A percentile compares a stretch with the other conserved stretches of the same genome.
These are phyloP conservation scores for Calephelis virginiensis DNA, from an alignment of 1,140 invertebrate species.

Conservation along the genomic window DNA sequence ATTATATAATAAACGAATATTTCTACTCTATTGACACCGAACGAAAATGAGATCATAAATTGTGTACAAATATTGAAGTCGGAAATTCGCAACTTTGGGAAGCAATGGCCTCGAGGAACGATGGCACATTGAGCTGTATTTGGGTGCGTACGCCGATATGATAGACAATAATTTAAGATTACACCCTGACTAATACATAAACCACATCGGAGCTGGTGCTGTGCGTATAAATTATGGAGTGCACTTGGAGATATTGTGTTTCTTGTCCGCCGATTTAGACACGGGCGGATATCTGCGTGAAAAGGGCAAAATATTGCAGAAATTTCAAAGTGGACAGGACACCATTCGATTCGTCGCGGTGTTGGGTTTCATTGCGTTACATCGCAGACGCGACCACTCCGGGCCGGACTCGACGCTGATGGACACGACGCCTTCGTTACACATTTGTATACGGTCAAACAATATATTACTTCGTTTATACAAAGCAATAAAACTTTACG, in stretches of 20 bases:
- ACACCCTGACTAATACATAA: slow-evolving; percentile 54
- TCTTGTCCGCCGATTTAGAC: slow-evolving; percentile 71
- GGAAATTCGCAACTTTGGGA: neutral
- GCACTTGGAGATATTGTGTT: slow-evolving; percentile 72
- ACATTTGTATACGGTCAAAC: slow-evolving; percentile 3
- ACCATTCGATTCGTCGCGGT: slow-evolving; percentile 74
- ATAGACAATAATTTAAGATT: slow-evolving; percentile 49
- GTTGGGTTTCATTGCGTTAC: slow-evolving; percentile 74
- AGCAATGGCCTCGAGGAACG: neutral
- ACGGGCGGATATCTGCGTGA: slow-evolving; percentile 67
- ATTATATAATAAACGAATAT: no score
- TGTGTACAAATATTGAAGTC: no score
- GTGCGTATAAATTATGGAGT: slow-evolving; percentile 71
- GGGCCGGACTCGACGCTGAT: slow-evolving; percentile 49
- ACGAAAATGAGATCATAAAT: no score
- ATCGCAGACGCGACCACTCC: slow-evolving; percentile 50
- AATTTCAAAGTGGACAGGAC: slow-evolving; percentile 73
- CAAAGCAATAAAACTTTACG: no score
- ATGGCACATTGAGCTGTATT: slow-evolving; percentile 27
- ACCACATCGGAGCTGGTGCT: slow-evolving; percentile 41
- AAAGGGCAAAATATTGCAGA: slow-evolving; percentile 76
- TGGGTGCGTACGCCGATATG: slow-evolving; percentile 33
- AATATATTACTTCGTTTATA: neutral
- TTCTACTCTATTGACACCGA: no score
- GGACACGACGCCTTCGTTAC: slow-evolving; percentile 35